Evolutionary conservation across 2,797 vertebrate species (phyloP), one percentile per base, ranked within the genome.

Genomic region (Chrysolophus pictus): DNA sequence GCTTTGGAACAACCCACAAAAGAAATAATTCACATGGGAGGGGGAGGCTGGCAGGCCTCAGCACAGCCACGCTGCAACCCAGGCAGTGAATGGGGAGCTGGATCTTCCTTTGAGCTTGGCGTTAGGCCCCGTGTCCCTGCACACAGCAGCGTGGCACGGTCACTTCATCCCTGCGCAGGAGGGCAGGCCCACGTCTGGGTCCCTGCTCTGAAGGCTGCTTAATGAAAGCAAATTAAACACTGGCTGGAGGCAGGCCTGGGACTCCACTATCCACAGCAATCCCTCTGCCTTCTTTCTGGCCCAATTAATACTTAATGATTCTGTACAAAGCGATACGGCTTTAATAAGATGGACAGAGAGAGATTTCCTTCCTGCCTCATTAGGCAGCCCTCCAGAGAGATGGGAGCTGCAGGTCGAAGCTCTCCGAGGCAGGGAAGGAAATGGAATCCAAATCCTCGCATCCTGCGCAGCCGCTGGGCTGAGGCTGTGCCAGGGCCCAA

Each of bases 261-360:
- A 53, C 49, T 58, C 55, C 8, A 1, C 44, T 39, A 15, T 1
- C 71, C 71, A 5, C 39, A 58, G 10, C 60, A 42, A 47, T 64
- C 80, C 9, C 64, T 75, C 64, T 41, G 11, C 80, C 65, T 68
- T 24, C 87, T 28, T 63, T 81, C 84, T 77, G 80, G 42, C 80
- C 75, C 80, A 81, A 33, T 84, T 84, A 91, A 65, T 84, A 71
- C 74, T 79, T 93, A 80, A 84, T 76, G 80, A 72, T 6, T 72
- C 75, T 39, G 26, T 37, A 53, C 75, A 29, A 51, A 81, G 70
- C 5, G 60, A 62, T 76, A 26, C 1, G 2, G 60, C 71, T 58
- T 59, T 76, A 77, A 72, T 29, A 42, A 84, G 75, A 18, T 14
- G 82, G 77, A 68, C 82, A 1, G 60, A 56, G 81, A 67, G 76